Evolutionary conservation across 64 coral and sea anemone species (phyloP).

Genomic region (Porites lutea): DNA sequence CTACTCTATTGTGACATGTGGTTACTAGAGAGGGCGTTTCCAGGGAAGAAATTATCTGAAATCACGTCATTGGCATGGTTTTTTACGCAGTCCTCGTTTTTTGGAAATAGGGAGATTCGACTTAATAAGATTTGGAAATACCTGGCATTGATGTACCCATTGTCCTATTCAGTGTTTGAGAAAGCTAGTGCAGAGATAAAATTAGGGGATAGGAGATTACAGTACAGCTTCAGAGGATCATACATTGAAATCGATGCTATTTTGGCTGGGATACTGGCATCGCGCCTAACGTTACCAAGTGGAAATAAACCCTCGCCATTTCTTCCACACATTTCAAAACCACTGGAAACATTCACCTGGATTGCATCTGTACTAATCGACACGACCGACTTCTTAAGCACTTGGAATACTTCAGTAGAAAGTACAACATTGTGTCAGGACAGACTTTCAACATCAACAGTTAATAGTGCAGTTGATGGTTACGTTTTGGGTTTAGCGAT

Average conservation of each 20-base stretch:
- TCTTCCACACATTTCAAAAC: background rate
- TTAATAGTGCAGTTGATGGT: constrained; percentile 61
- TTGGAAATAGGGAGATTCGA: background rate
- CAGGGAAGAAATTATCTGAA: constrained; percentile 5
- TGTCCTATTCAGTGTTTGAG: constrained; percentile 39
- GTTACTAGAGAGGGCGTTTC: constrained; percentile 34
- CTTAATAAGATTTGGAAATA: constrained; percentile 58
- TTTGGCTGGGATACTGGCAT: constrained; percentile 52
- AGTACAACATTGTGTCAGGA: background rate
- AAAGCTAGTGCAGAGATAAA: background rate
- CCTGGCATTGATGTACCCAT: constrained; percentile 38
- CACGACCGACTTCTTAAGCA: constrained; percentile 26
- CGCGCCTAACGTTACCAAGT: background rate
- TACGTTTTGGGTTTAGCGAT: constrained; percentile 37
- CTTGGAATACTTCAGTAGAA: constrained; percentile 12
- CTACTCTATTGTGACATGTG: constrained; percentile 63
- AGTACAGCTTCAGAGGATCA: constrained; percentile 45
- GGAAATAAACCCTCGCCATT: background rate
- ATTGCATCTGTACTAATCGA: constrained; percentile 33
- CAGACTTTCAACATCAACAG: constrained; percentile 17
- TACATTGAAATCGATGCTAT: constrained; percentile 60
- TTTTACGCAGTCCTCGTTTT: constrained; percentile 8
- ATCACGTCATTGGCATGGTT: constrained; percentile 48
- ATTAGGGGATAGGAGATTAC: background rate
- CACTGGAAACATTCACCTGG: constrained; percentile 6